Evolutionary conservation across 2,888 invertebrate genomes (phyloP).

Genomic region (Adineta ricciae): DNA sequence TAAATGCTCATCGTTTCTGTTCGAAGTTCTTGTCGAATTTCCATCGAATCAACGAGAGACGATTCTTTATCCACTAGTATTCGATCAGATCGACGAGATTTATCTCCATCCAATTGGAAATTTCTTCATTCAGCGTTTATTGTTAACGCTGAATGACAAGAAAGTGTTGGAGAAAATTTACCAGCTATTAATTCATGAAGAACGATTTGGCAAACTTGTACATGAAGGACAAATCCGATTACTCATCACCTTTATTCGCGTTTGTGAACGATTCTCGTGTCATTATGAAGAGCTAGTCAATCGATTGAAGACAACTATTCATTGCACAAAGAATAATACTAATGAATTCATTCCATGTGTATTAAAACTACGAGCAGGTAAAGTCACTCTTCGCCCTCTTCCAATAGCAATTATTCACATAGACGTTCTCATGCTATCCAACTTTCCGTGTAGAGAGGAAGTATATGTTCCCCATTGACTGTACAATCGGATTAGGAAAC

Average conservation of each 20-base stretch:
- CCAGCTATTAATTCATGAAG: background rate
- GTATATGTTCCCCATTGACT: too few species aligned
- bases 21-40: background rate
- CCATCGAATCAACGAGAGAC: background rate
- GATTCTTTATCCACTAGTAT: background rate
- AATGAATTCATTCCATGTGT: background rate
- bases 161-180: background rate
- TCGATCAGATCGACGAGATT: background rate
- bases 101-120: conserved; percentile 15
- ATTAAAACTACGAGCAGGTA: background rate
- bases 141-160: background rate
- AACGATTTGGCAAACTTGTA: background rate
- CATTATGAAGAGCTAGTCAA: background rate
- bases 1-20: background rate
- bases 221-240: background rate
- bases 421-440: too few species aligned
- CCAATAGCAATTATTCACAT: too few species aligned
- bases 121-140: background rate
- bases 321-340: background rate
- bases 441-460: too few species aligned
- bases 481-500: too few species aligned
- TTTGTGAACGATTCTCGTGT: background rate
- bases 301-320: background rate
- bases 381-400: background rate
- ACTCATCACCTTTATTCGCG: conserved; percentile 3